phyloP scores from a whole-genome alignment of 2,888 invertebrate genomes.

The Lumbricus terrestris region DNA sequence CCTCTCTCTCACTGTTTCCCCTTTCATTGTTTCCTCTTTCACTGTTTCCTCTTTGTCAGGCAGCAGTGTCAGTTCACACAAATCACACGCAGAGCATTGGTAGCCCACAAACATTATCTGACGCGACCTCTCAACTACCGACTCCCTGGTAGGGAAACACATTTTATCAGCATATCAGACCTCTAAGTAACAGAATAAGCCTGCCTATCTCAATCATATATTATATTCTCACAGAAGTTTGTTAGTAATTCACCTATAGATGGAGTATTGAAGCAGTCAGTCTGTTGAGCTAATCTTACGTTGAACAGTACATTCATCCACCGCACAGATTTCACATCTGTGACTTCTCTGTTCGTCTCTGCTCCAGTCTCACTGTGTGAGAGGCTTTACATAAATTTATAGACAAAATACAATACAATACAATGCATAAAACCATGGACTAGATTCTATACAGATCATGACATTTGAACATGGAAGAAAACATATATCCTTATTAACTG shows the following conservation, averaged over 20 bases:
- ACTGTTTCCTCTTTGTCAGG: neutral
- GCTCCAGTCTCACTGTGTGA: no score
- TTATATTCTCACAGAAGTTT: neutral
- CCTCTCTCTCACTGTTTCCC: neutral
- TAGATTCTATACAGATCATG: neutral
- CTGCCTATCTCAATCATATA: neutral
- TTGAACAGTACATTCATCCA: neutral
- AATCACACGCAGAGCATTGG: neutral
- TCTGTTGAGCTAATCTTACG: neutral
- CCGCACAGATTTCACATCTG: neutral
- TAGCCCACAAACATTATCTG: neutral
- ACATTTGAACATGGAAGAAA: neutral
- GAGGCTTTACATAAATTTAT: neutral
- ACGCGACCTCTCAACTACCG: neutral
- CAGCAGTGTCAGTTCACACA: neutral
- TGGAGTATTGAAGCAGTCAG: neutral
- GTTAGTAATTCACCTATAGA: neutral
- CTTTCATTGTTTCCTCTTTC: neutral
- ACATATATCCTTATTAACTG: no score
- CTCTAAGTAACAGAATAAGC: neutral
- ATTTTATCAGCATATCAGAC: neutral
- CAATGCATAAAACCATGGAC: neutral
- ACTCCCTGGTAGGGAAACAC: neutral
- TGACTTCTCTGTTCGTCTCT: no score
- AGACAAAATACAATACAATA: neutral